Percentiles rank a stretch among this genome's conserved stretches.
These are phyloP conservation scores for Athripsodes cinereus DNA, from an alignment of 2,888 invertebrate species.

Conservation along the genomic window DNA sequence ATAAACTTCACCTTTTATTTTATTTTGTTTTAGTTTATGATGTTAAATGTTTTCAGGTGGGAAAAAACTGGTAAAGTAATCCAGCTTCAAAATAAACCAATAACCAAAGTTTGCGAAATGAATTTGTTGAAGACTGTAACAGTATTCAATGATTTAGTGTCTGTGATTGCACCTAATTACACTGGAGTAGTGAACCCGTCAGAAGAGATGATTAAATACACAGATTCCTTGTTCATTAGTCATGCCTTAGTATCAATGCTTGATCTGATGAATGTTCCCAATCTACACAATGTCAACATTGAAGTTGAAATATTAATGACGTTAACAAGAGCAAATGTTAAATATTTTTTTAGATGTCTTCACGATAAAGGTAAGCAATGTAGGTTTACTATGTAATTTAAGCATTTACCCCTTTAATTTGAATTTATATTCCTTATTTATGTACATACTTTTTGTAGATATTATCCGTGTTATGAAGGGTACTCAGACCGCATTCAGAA, in stretches of 20 bases:
- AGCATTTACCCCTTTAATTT: too few relatives aligned
- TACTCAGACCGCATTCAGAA: slow-evolving; percentile 55
- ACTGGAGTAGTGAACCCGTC: neutral
- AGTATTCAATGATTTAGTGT: slow-evolving; percentile 34
- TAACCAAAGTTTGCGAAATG: slow-evolving; percentile 40
- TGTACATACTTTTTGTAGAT: slow-evolving; percentile 46
- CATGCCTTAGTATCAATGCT: slow-evolving; percentile 58
- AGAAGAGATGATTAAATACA: slow-evolving; percentile 14
- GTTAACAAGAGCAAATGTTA: slow-evolving; percentile 63
- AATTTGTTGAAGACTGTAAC: slow-evolving; percentile 35
- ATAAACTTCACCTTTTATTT: neutral
- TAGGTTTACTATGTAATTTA: too few relatives aligned
- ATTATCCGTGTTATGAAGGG: slow-evolving; percentile 56
- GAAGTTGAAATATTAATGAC: slow-evolving; percentile 62
- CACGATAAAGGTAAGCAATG: slow-evolving; percentile 62
- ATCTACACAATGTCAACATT: slow-evolving; percentile 51
- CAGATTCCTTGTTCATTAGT: slow-evolving; percentile 29
- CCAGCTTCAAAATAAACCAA: slow-evolving; percentile 37
- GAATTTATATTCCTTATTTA: too few relatives aligned
- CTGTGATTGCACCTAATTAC: slow-evolving; percentile 31
- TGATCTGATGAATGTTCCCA: slow-evolving; percentile 59
- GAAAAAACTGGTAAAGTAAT: slow-evolving; percentile 48
- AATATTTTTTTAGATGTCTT: slow-evolving; percentile 72
- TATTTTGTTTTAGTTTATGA: neutral
- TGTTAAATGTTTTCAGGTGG: slow-evolving; percentile 49